phyloP scores from a whole-genome alignment of 2,797 vertebrate genomes.

The Enteromius unitaeniatus region DNA sequence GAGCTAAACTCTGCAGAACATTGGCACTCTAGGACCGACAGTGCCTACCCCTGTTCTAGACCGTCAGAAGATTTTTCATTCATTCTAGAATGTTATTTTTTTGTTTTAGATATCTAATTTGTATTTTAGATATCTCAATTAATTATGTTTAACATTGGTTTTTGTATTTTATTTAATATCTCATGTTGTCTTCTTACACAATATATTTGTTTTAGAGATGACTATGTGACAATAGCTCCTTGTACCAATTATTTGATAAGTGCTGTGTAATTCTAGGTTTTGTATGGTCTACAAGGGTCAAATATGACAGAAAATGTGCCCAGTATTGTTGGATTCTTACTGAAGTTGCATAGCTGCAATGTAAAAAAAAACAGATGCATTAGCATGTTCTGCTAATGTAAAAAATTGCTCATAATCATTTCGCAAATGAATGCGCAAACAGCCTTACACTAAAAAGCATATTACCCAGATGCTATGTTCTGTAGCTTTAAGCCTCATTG shows the following conservation, averaged over 20 bases:
- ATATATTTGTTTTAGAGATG: background rate
- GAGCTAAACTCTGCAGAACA: too few relatives aligned
- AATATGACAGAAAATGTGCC: background rate
- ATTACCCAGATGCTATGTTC: slow-evolving; percentile 41
- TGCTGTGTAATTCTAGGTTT: background rate
- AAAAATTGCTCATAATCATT: slow-evolving; percentile 24
- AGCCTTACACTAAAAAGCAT: slow-evolving; percentile 29
- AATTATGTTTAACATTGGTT: background rate
- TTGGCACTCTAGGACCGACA: too few relatives aligned
- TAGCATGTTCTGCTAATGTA: slow-evolving; percentile 23
- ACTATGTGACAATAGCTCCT: background rate
- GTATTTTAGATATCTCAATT: background rate
- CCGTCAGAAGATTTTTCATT: background rate
- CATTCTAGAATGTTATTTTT: background rate
- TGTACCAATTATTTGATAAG: slow-evolving; percentile 2
- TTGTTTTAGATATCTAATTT: too few relatives aligned
- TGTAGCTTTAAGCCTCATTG: slow-evolving; percentile 35
- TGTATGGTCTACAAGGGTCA: too few relatives aligned
- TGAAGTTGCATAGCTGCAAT: background rate
- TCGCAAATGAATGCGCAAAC: slow-evolving; percentile 35
- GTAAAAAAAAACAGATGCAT: slow-evolving; percentile 9
- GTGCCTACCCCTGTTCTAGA: too few relatives aligned
- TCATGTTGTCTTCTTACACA: background rate
- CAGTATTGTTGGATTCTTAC: background rate
- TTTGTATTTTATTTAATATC: background rate